Conservation (phyloP, 2,113 vertebrate genomes). For the Phaethornis superciliosus region DNA sequence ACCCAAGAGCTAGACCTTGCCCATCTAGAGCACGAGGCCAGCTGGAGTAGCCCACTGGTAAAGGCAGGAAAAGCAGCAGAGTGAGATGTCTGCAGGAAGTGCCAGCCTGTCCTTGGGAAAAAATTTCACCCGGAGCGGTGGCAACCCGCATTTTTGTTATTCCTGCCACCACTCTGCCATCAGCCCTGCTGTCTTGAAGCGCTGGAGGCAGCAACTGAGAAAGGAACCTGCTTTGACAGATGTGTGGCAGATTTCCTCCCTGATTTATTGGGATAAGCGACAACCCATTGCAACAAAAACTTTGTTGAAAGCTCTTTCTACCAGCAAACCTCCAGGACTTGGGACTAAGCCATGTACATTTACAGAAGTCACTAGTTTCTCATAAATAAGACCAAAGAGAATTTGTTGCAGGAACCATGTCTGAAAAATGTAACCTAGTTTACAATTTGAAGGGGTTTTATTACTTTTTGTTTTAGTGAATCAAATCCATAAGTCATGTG, state of each 20-base stretch:
- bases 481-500: constrained; percentile 41
- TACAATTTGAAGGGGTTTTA: not conserved
- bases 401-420: not conserved
- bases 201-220: not conserved
- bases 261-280: not conserved
- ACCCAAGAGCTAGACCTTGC: not conserved
- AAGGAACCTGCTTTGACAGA: constrained; percentile 30
- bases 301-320: constrained; percentile 26
- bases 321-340: not conserved
- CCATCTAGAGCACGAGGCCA: not conserved
- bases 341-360: constrained; percentile 27
- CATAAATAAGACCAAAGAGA: constrained; percentile 35
- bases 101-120: not conserved
- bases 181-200: not conserved
- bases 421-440: constrained; percentile 48
- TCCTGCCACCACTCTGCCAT: not conserved
- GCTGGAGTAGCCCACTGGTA: accelerated
- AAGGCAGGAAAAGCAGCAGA: not conserved
- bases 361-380: constrained; percentile 41
- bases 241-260: not conserved
- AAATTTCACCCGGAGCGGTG: not conserved
- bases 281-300: not conserved
- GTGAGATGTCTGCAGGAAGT: not conserved
- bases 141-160: not conserved
- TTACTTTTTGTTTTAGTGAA: not conserved